phyloP scores from a whole-genome alignment of 2,888 invertebrate species.

The Sesia apiformis region DNA sequence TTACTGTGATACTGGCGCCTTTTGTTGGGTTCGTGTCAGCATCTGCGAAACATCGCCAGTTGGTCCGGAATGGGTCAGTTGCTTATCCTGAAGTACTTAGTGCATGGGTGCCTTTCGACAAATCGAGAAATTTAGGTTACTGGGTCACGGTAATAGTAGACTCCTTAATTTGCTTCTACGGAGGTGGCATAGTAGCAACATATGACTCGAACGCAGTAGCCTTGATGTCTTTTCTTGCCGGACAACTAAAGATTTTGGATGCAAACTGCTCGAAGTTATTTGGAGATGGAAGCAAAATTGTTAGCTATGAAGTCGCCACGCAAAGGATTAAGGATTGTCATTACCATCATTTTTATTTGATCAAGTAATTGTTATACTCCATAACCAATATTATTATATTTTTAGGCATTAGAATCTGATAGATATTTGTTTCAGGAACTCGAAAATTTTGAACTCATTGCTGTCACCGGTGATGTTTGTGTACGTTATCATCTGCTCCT shows the following conservation, averaged over 20 bases:
- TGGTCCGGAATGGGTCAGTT: slow-evolving; percentile 26
- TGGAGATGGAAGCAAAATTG: slow-evolving; percentile 17
- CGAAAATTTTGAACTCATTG: slow-evolving; percentile 40
- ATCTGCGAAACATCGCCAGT: slow-evolving; percentile 13
- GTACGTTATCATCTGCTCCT: slow-evolving; percentile 59
- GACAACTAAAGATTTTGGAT: slow-evolving; percentile 45
- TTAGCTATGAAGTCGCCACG: slow-evolving; percentile 22
- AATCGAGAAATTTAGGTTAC: slow-evolving; percentile 38
- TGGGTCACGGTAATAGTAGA: slow-evolving; percentile 34
- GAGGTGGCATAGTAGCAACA: slow-evolving; percentile 50
- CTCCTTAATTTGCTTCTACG: slow-evolving; percentile 40
- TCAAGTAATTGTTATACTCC: slow-evolving; percentile 31
- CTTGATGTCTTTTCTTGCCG: slow-evolving; percentile 54
- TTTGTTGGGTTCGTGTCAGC: slow-evolving; percentile 32
- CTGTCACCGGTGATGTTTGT: slow-evolving; percentile 62
- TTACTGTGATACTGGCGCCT: slow-evolving; percentile 44
- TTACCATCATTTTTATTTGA: slow-evolving; percentile 35
- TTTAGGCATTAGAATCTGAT: not conserved
- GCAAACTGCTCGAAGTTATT: slow-evolving; percentile 41
- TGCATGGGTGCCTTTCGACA: slow-evolving; percentile 54
- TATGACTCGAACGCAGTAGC: slow-evolving; percentile 54
- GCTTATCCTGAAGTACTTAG: slow-evolving; percentile 56
- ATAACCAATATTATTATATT: not conserved
- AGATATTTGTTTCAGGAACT: slow-evolving; percentile 34
- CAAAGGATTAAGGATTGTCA: slow-evolving; percentile 39